Base-by-base conservation (phyloP, 2,113 vertebrate genomes). In the Anser brachyrhynchus region DNA sequence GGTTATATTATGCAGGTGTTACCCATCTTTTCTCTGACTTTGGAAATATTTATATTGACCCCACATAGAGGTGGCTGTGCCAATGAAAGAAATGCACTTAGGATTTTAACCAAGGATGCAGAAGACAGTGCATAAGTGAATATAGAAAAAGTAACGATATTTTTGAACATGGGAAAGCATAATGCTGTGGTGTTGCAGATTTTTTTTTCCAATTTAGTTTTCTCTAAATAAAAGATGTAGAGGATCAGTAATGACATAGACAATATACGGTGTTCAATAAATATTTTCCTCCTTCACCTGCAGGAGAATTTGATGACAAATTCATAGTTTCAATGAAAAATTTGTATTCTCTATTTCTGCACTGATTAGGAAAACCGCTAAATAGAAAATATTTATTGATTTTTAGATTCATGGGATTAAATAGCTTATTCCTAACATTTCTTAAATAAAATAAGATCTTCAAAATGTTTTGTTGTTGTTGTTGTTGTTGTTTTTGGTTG, bases 121-220 rank as follows among this genome's bases (percentile, higher is more conserved):
- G 37, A 84, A 66, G 7, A 55, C 19, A 75, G 13, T 16, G 1
- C 5, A 7, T 15, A 67, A 75, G 8, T 29, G 10, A 82, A 49
- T 39, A 79, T 2, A 79, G 19, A 14, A 78, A 65, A 39, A 64
- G 17, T 65, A 82, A 26, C 43, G 16, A 2, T 59, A 43, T 15
- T 33, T 6, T 14, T 57, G 72, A 72, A 57, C 0, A 0, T 26
- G 16, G 17, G 23, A 72, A 75, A 62, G 6, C 29, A 6, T 1
- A 9, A 43, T 43, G 51, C 1, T 64, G 21, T 39, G 20, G 4
- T 65, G 25, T 64, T 75, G 41, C 9, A 87, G 19, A 46, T 46
- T 65, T 35, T 62, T 18, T 13, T 19, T 89, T 72, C 75, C 20
- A 29, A 14, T 41, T 62, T 41, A 29, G 8, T 70, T 87, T 72